Percentiles rank a stretch among this genome's conserved stretches.
Evolutionary conservation across 2,113 vertebrate genomes (phyloP).

Genomic region (Phocoena sinus): DNA sequence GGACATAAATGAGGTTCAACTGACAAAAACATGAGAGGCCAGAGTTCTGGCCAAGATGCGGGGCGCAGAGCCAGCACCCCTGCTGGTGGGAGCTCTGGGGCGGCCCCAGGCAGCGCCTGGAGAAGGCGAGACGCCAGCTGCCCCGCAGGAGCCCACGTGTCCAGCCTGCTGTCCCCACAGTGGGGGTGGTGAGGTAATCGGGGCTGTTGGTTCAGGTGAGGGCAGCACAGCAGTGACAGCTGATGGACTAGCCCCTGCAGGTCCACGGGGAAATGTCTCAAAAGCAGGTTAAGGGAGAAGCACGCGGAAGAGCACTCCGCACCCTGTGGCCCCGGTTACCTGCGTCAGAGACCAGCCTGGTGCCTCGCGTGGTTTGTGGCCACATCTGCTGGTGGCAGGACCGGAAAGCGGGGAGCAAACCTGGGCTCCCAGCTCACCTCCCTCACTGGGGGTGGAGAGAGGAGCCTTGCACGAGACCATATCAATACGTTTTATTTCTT

Average conservation of each 20-base stretch:
- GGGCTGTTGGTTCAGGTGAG: background rate
- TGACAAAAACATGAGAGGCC: background rate
- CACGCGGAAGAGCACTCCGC: accelerated
- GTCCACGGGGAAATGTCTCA: accelerated
- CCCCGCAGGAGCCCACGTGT: background rate
- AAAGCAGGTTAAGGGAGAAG: no score
- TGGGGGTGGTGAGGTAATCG: background rate
- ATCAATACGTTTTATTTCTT: background rate
- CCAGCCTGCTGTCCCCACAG: no score
- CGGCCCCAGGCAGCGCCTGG: background rate
- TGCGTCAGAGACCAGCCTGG: background rate
- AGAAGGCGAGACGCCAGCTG: no score
- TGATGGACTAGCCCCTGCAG: accelerated
- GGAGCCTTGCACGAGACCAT: background rate
- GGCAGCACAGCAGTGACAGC: background rate
- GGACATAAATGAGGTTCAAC: accelerated
- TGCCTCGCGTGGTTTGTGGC: background rate
- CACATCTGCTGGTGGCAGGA: no score
- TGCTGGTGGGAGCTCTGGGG: background rate
- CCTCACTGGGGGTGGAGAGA: no score
- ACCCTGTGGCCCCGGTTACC: background rate
- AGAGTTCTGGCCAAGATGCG: accelerated
- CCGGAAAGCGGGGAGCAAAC: no score
- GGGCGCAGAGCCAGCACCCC: background rate
- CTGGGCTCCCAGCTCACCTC: no score